Conservation (phyloP, 2,113 vertebrate genomes). For the Ceyx cyanopectus region DNA sequence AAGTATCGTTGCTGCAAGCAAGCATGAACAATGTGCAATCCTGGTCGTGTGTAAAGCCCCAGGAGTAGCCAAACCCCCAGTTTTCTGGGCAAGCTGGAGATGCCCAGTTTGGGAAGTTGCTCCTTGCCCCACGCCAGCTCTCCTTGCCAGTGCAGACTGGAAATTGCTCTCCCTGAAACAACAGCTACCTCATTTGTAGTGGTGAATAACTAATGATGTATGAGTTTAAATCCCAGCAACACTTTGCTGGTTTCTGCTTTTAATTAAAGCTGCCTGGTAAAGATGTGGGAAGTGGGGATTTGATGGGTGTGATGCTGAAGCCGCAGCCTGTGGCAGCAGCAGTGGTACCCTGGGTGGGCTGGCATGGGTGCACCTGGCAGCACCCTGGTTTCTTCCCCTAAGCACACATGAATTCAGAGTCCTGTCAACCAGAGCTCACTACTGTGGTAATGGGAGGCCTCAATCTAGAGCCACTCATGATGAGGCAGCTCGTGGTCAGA, state of each 20-base stretch:
- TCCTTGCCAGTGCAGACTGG: background rate
- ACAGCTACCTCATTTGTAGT: slow-evolving; percentile 56
- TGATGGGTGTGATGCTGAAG: background rate
- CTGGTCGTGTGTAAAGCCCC: slow-evolving; percentile 14
- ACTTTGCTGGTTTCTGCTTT: slow-evolving; percentile 30
- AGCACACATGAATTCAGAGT: background rate
- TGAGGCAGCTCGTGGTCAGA: background rate
- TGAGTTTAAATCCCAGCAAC: slow-evolving; percentile 47
- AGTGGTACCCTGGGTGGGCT: background rate
- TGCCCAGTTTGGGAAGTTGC: background rate
- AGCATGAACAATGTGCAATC: slow-evolving; percentile 49
- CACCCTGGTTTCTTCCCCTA: background rate
- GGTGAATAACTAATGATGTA: slow-evolving; percentile 43
- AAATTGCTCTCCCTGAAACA: slow-evolving; percentile 42
- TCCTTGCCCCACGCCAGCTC: background rate
- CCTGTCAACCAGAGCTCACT: background rate
- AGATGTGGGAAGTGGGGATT: accelerated
- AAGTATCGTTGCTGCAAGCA: slow-evolving; percentile 55
- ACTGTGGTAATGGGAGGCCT: background rate
- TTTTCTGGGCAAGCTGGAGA: slow-evolving; percentile 17
- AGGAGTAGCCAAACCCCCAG: background rate
- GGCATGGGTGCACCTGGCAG: background rate
- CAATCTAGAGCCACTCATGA: background rate
- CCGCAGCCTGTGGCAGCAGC: background rate
- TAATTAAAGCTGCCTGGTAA: slow-evolving; percentile 10